Evolutionary conservation across 2,888 invertebrate species (phyloP).

Genomic region (Vandiemenella viatica): DNA sequence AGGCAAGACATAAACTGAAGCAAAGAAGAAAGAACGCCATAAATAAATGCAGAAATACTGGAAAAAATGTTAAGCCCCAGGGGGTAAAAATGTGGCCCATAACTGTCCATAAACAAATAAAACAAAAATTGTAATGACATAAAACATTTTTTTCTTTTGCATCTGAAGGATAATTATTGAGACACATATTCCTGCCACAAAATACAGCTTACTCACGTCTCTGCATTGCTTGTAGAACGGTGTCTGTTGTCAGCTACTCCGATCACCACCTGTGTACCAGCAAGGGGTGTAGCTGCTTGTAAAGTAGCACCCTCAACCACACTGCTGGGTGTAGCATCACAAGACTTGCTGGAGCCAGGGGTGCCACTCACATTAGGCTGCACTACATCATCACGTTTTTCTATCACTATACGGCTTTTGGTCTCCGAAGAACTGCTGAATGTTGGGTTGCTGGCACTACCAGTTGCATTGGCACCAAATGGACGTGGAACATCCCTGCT

Average conservation of each 20-base stretch:
- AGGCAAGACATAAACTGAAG: too few relatives aligned
- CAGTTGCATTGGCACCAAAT: conserved; percentile 11
- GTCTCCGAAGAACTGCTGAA: conserved; percentile 64
- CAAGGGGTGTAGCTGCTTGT: not conserved
- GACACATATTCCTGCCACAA: too few relatives aligned
- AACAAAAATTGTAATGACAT: too few relatives aligned
- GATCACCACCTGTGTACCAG: not conserved
- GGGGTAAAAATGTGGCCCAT: too few relatives aligned
- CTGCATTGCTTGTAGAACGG: not conserved
- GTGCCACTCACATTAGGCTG: conserved; percentile 33
- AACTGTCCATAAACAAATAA: too few relatives aligned
- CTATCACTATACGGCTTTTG: conserved; percentile 67
- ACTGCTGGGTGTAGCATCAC: not conserved
- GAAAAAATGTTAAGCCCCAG: too few relatives aligned
- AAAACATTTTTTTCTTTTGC: too few relatives aligned
- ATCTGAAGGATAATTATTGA: too few relatives aligned
- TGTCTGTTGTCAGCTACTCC: not conserved
- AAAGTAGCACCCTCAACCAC: not conserved
- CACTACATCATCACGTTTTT: conserved; percentile 51
- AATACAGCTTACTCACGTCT: not conserved
- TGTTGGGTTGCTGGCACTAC: conserved; percentile 23
- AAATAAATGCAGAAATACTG: too few relatives aligned
- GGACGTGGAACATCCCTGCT: conserved; percentile 14
- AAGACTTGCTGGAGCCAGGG: conserved; percentile 19
- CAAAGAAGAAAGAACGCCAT: too few relatives aligned